Base-by-base conservation (phyloP, 1,140 invertebrate genomes). In the Saccostrea echinata region DNA sequence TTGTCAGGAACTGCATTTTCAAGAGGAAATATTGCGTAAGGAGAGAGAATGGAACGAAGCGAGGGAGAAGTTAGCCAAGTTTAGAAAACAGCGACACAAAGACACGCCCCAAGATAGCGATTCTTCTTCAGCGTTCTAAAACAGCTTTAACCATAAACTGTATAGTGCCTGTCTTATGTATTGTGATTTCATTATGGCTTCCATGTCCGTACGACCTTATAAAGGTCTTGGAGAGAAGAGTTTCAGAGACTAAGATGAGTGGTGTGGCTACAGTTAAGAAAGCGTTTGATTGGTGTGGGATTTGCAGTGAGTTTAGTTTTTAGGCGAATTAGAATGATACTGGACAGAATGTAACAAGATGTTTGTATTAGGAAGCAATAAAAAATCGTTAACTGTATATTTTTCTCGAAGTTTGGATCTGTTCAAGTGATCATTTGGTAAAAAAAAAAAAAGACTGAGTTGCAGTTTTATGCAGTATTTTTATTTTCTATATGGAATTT, bases 41-140 rank as follows among this genome's bases (percentile, higher is more conserved):
- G 98, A 99, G 94, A 96, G 97, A 87, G 97, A 99, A 95, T 95
- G 99, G 43, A 97, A 98, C 92, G 98, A 98, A 93, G 99, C 99
- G 0, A 96, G 98, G 84, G 97, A 97, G n/a, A 96, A 97, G 84
- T 95, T 99, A 33, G 98, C 95, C 18, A 93, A 93, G 27, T 93
- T 96, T 53, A 92, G 96, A 30, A 95, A 95, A 90, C 95, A 95
- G 16, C 91, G 91, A 84, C 94, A 94, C 88, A 93, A 93, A 80
- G 92, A 93, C 55, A 90, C 88, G 82, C 90, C 90, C 1, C 88
- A 91, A 3, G 94, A 93, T 13, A 76, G 27, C 51, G 91, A 93
- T 33, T 91, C 92, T 64, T 90, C 91, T 4, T 90, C 90, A 0
- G 91, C 89, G 33, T 92, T 83, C 81, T 83, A n/a, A 83, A 51